Evolutionary conservation across 2,113 vertebrate genomes (phyloP).

Genomic region (Limnothrissa miodon): DNA sequence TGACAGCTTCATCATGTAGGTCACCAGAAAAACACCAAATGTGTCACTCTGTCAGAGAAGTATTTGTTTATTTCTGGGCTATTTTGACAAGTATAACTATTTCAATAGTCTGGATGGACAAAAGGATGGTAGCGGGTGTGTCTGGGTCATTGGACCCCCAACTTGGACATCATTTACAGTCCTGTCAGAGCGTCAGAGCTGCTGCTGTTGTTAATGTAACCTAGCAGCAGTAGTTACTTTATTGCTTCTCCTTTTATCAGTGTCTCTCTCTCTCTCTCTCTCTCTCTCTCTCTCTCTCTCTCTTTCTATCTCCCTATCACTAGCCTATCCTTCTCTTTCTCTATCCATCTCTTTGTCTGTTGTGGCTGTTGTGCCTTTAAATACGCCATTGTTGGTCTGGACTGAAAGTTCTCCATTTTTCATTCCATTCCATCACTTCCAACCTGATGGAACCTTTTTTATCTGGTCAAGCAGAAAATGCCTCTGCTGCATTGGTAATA

Average conservation of each 20-base stretch:
- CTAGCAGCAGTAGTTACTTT: not conserved
- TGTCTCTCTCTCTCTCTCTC: not conserved
- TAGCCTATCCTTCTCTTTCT: not conserved
- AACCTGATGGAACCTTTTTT: not conserved
- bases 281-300: conserved; percentile 10
- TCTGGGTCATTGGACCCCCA: not conserved
- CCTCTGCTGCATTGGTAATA: too few species aligned
- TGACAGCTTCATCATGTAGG: not conserved
- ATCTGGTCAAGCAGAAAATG: not conserved
- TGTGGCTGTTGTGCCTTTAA: not conserved
- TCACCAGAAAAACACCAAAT: not conserved
- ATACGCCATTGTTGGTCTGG: not conserved
- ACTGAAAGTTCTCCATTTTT: not conserved
- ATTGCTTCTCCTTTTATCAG: too few species aligned
- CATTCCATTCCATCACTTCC: too few species aligned
- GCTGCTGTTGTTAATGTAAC: not conserved
- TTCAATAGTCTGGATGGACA: not conserved
- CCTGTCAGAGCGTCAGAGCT: not conserved
- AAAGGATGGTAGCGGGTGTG: not conserved
- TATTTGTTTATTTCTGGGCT: not conserved
- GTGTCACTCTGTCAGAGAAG: too few species aligned
- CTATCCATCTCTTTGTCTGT: not conserved
- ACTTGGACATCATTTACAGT: not conserved
- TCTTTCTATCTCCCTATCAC: not conserved
- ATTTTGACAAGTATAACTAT: not conserved